A percentile compares a stretch with the other conserved stretches of the same genome.
Evolutionary conservation across 2,797 vertebrate genomes (phyloP).

Genomic region (Hybognathus amarus): DNA sequence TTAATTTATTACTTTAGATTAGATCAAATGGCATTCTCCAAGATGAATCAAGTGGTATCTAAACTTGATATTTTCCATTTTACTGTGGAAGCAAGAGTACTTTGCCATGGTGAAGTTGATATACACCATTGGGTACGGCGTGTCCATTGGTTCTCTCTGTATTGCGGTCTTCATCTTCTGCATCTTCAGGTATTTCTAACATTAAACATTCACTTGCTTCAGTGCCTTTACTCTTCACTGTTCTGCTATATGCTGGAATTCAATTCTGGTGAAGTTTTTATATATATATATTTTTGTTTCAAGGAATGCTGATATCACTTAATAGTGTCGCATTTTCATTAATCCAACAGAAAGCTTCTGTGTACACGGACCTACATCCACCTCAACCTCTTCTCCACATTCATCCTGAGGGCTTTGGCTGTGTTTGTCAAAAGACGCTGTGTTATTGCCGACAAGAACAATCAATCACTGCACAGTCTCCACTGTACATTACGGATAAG

Average conservation of each 20-base stretch:
- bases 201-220: not conserved
- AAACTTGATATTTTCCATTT: conserved; percentile 12
- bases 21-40: not conserved
- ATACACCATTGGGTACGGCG: conserved; percentile 54
- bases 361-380: conserved; percentile 80
- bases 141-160: conserved; percentile 52
- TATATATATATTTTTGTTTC: not conserved
- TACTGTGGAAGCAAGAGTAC: conserved; percentile 37
- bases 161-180: conserved; percentile 48
- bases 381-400: conserved; percentile 79
- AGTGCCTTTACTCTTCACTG: not conserved
- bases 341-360: conserved; percentile 74
- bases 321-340: conserved; percentile 4
- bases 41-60: not conserved
- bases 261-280: not conserved
- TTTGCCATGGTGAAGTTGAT: conserved; percentile 59
- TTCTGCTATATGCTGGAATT: not conserved
- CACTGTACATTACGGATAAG: conserved; percentile 66
- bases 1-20: not conserved
- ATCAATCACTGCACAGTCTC: conserved; percentile 78
- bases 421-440: conserved; percentile 79
- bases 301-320: not conserved
- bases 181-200: conserved; percentile 48
- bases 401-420: conserved; percentile 75
- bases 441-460: conserved; percentile 77